phyloP scores from a whole-genome alignment of 2,797 vertebrate genomes.

The Tauraco hartlaubi region DNA sequence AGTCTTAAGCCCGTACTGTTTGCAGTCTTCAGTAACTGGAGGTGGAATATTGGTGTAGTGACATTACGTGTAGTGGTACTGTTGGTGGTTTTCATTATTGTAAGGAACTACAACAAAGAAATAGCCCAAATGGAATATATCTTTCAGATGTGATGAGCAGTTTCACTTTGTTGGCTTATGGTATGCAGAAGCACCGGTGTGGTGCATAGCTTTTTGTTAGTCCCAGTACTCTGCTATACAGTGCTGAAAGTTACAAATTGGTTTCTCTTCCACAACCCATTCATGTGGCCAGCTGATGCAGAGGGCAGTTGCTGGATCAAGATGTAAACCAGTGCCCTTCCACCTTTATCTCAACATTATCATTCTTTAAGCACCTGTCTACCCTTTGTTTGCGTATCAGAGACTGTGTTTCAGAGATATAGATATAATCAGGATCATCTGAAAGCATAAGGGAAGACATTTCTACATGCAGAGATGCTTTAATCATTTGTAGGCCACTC shows the following conservation, averaged over 20 bases:
- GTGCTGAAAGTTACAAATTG: neutral
- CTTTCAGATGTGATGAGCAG: neutral
- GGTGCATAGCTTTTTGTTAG: accelerated
- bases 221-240: neutral
- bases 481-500: neutral
- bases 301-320: neutral
- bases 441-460: neutral
- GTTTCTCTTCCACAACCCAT: neutral
- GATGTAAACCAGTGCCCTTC: neutral
- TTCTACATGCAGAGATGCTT: neutral
- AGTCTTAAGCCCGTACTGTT: neutral
- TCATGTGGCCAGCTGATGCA: accelerated
- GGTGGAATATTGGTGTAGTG: neutral
- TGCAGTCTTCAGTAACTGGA: neutral
- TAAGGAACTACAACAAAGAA: neutral
- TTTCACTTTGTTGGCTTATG: neutral
- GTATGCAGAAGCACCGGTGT: accelerated
- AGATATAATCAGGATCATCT: neutral
- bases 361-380: neutral
- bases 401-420: neutral
- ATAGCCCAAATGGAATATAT: neutral
- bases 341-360: neutral
- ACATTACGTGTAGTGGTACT: accelerated
- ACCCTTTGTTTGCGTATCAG: neutral
- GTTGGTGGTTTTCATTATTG: neutral